A percentile compares a stretch with the other conserved stretches of the same genome.
Evolutionary conservation across 2,888 invertebrate species (phyloP).

Genomic region (Encarsia formosa): DNA sequence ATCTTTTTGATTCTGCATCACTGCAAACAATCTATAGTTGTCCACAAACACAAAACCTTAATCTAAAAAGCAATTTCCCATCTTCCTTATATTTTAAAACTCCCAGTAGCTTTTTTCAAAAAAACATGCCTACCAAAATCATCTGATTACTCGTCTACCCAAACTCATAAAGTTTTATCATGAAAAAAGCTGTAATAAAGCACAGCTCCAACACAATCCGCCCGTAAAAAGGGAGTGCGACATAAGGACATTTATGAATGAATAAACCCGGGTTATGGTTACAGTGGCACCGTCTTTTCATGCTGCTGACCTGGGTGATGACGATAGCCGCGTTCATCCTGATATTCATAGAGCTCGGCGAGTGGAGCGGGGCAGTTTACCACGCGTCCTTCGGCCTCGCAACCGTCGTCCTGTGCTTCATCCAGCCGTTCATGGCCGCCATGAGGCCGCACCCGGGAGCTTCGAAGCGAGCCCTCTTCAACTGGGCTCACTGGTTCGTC

Average conservation of each 20-base stretch:
- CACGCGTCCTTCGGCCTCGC: slow-evolving; percentile 80
- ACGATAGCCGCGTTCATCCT: slow-evolving; percentile 75
- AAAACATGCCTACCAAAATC: no score
- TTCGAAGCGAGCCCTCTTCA: slow-evolving; percentile 74
- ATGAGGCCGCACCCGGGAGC: slow-evolving; percentile 84
- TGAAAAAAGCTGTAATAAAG: no score
- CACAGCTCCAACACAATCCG: no score
- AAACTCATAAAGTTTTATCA: no score
- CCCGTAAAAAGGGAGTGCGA: no score
- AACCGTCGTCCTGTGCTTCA: slow-evolving; percentile 73
- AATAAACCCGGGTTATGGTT: not conserved
- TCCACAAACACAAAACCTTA: no score
- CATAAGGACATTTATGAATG: not conserved
- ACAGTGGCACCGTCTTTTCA: slow-evolving; percentile 83
- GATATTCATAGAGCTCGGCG: slow-evolving; percentile 76
- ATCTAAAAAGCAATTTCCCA: no score
- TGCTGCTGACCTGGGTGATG: slow-evolving; percentile 76
- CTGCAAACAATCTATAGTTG: no score
- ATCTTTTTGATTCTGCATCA: no score
- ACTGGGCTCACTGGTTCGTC: slow-evolving; percentile 86
- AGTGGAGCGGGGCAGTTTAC: slow-evolving; percentile 65
- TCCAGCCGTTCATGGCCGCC: slow-evolving; percentile 84
- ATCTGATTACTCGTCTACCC: no score
- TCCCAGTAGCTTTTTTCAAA: no score
- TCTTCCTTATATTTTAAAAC: no score